These are phyloP conservation scores for Coleophora flavipennella DNA, from an alignment of 2,888 invertebrate genomes.

Conservation along the genomic window DNA sequence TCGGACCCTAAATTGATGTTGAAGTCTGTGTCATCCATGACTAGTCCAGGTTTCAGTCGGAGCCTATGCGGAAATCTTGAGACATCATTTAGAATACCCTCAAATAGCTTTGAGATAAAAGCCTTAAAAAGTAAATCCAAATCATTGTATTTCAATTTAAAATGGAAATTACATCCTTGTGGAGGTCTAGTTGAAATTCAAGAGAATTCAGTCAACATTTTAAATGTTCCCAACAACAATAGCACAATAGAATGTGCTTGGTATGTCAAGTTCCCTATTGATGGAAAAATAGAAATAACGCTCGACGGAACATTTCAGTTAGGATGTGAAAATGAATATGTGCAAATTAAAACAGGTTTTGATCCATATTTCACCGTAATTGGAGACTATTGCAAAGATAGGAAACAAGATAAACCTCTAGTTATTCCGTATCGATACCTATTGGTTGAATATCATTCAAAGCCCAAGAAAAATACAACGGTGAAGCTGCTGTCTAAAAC, in stretches of 20 bases:
- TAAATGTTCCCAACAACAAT: slow-evolving; percentile 49
- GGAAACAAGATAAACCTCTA: slow-evolving; percentile 51
- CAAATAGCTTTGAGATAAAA: slow-evolving; percentile 28
- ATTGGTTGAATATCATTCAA: slow-evolving; percentile 80
- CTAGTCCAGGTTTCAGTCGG: slow-evolving; percentile 15
- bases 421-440: slow-evolving; percentile 64
- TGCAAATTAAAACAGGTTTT: slow-evolving; percentile 67
- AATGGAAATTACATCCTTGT: slow-evolving; percentile 76
- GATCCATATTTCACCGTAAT: slow-evolving; percentile 66
- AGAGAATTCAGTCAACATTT: slow-evolving; percentile 30
- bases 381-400: slow-evolving; percentile 75
- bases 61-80: slow-evolving; percentile 34
- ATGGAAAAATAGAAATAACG: slow-evolving; percentile 44
- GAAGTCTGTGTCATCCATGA: slow-evolving; percentile 15
- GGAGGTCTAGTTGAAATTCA: slow-evolving; percentile 72
- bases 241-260: slow-evolving; percentile 80
- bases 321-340: slow-evolving; percentile 46
- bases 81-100: slow-evolving; percentile 36
- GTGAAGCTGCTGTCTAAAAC: slow-evolving; percentile 35
- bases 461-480: slow-evolving; percentile 31
- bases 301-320: slow-evolving; percentile 36
- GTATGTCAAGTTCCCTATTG: slow-evolving; percentile 63
- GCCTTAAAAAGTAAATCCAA: slow-evolving; percentile 27
- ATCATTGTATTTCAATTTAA: slow-evolving; percentile 59
- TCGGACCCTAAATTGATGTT: slow-evolving; percentile 36